A percentile compares a stretch with the other conserved stretches of the same genome.
These are phyloP conservation scores for Peromyscus californicus DNA, from an alignment of 2,113 vertebrate species.

Conservation along the genomic window DNA sequence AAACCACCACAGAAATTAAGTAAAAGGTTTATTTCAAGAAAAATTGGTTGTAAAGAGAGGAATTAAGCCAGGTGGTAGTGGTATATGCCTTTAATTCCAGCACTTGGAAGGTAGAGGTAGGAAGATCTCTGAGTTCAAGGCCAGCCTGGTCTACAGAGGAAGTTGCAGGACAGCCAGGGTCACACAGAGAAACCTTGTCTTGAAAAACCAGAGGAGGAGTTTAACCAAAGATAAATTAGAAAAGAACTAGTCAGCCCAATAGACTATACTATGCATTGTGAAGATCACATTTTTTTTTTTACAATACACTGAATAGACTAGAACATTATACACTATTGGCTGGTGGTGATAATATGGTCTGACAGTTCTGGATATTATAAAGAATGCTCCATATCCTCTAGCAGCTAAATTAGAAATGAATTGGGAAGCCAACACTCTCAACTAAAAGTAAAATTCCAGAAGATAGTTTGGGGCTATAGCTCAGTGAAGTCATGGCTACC, in stretches of 20 bases:
- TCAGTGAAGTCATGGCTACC: neutral
- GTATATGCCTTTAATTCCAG: neutral
- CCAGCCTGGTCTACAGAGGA: neutral
- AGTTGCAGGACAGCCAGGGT: neutral
- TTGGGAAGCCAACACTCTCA: constrained; percentile 19
- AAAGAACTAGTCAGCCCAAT: neutral
- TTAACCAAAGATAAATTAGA: neutral
- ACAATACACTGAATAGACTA: neutral
- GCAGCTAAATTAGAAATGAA: neutral
- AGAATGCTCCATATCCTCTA: neutral
- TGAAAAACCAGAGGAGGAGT: neutral
- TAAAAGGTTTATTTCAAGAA: neutral
- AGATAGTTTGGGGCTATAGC: neutral
- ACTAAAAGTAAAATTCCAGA: constrained; percentile 2
- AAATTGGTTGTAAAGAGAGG: neutral
- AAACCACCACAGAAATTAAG: neutral
- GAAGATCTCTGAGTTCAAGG: neutral
- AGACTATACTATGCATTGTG: neutral
- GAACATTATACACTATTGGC: neutral
- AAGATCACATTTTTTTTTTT: neutral
- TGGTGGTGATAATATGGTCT: neutral
- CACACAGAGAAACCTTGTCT: neutral
- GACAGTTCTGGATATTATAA: neutral
- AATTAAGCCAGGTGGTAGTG: neutral
- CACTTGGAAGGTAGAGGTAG: neutral